A percentile compares a stretch with the other conserved stretches of the same genome.
These are phyloP conservation scores for Odontamblyopus lacepedii DNA, from an alignment of 2,797 vertebrate species.

Conservation along the genomic window DNA sequence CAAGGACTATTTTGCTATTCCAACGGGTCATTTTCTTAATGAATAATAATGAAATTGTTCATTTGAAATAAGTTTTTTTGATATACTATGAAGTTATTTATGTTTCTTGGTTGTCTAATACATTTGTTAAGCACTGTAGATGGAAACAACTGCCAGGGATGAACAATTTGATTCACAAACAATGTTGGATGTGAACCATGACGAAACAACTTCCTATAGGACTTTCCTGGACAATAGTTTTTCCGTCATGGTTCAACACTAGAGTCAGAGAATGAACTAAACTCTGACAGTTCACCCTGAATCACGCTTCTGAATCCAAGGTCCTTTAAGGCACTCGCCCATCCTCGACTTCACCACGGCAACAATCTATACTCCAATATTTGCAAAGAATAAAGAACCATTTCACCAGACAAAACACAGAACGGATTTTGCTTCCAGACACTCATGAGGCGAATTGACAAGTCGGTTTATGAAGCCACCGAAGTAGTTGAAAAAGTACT, in stretches of 20 bases:
- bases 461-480: conserved; percentile 42
- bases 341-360: background rate
- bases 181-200: no score
- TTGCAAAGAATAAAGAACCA: background rate
- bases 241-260: background rate
- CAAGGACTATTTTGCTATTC: no score
- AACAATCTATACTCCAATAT: background rate
- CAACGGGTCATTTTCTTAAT: no score
- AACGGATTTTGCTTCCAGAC: background rate
- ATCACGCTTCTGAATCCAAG: background rate
- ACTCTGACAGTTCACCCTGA: background rate
- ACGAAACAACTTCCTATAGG: no score
- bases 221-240: background rate
- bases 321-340: background rate
- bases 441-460: conserved; percentile 29
- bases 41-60: no score
- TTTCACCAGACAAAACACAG: conserved; percentile 14
- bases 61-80: no score
- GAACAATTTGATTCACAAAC: no score
- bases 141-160: background rate
- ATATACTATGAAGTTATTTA: no score
- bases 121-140: no score
- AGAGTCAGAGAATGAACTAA: background rate
- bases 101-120: no score
- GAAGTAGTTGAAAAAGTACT: conserved; percentile 44